phyloP scores from a whole-genome alignment of 2,797 vertebrate species.

The Anguilla anguilla region DNA sequence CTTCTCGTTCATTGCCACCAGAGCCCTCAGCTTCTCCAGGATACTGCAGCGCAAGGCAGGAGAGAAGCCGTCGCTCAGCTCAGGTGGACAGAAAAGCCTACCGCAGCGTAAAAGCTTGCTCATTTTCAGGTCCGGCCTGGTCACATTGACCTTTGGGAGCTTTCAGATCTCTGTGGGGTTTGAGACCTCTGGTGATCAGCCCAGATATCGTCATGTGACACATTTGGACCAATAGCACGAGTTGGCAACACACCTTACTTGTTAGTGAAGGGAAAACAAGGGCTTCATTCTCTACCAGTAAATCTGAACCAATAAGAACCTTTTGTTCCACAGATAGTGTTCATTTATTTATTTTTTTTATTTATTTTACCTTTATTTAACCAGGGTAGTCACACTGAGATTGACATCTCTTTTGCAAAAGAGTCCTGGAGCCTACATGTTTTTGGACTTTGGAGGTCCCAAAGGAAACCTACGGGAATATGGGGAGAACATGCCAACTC shows the following conservation, averaged over 20 bases:
- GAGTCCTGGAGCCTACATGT: no score
- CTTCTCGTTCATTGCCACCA: constrained; percentile 92
- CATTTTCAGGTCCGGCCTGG: not conserved
- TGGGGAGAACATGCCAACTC: no score
- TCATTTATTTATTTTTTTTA: no score
- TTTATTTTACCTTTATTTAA: no score
- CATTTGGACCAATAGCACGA: not conserved
- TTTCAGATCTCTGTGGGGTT: not conserved
- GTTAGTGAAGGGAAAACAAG: not conserved
- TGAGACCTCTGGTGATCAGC: not conserved
- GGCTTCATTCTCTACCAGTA: not conserved
- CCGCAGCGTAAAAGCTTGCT: not conserved
- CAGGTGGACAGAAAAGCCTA: not conserved
- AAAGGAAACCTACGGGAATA: no score
- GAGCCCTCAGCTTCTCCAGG: constrained; percentile 82
- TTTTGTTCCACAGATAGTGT: not conserved
- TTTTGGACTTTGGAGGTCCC: no score
- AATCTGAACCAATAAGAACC: not conserved
- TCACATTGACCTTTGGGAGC: not conserved
- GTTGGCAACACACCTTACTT: not conserved
- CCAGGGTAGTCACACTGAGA: no score
- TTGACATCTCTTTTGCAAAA: no score
- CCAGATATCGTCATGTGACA: not conserved
- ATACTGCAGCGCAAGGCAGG: constrained; percentile 62
- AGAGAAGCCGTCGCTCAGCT: not conserved